Conservation (phyloP, 2,797 vertebrate genomes). For the Nothura maculosa region DNA sequence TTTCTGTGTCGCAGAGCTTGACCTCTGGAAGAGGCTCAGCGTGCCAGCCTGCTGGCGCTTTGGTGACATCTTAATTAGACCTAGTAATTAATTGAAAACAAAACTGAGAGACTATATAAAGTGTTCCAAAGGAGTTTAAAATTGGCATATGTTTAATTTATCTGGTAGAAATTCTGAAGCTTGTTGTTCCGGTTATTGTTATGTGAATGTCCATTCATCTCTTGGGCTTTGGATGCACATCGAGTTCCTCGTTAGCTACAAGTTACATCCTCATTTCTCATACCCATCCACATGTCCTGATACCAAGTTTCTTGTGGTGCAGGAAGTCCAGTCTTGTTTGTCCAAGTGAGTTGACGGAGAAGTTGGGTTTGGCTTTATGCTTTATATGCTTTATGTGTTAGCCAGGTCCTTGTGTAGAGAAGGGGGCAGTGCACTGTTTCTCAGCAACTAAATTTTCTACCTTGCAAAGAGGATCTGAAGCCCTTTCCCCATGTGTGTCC, state of each 20-base stretch:
- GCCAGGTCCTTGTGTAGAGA: background rate
- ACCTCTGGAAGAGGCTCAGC: background rate
- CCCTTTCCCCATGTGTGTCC: background rate
- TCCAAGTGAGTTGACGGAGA: background rate
- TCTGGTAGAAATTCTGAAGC: background rate
- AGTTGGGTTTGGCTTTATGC: background rate
- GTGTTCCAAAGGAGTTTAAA: background rate
- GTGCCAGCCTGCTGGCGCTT: background rate
- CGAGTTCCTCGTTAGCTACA: background rate
- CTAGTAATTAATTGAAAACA: background rate
- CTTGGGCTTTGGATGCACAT: background rate
- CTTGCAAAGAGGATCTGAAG: background rate
- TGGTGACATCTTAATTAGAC: background rate
- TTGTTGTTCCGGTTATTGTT: background rate
- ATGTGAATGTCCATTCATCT: background rate
- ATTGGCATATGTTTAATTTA: background rate
- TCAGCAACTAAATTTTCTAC: background rate
- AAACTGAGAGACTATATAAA: background rate
- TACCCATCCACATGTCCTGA: background rate
- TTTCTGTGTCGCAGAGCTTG: background rate
- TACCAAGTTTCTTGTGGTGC: background rate
- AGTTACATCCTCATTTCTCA: background rate
- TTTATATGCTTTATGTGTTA: background rate
- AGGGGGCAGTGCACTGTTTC: background rate
- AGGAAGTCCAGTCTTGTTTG: background rate